Evolutionary conservation across 2,888 invertebrate genomes (phyloP).

Genomic region (Leptopilina syphax): DNA sequence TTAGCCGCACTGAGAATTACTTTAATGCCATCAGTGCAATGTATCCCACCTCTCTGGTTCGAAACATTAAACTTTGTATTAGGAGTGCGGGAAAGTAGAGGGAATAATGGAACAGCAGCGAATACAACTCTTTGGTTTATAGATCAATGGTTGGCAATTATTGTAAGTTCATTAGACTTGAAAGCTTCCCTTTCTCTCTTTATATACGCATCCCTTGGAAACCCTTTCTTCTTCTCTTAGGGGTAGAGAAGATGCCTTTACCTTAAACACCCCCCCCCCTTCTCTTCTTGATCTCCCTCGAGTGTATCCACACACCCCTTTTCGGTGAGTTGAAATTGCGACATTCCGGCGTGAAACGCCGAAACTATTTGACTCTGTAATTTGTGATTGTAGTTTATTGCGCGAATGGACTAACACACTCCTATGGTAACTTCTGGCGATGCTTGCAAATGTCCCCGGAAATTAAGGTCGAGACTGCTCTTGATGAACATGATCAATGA

Average conservation of each 20-base stretch:
- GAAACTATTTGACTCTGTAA: conserved; percentile 77
- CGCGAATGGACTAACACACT: conserved; percentile 71
- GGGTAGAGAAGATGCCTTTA: conserved; percentile 14
- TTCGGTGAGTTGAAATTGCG: conserved; percentile 73
- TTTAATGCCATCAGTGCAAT: conserved; percentile 68
- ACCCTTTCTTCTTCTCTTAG: conserved; percentile 53
- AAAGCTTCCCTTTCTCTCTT: conserved; percentile 55
- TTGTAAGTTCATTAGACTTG: conserved; percentile 76
- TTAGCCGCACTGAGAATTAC: conserved; percentile 65
- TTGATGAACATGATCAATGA: neutral
- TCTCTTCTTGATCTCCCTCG: neutral
- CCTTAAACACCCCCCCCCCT: conserved; percentile 10
- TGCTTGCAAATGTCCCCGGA: conserved; percentile 20
- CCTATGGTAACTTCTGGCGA: conserved; percentile 25
- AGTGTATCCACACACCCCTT: conserved; percentile 54
- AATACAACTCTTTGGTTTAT: conserved; percentile 73
- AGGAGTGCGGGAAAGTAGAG: conserved; percentile 56
- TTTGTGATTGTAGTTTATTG: conserved; percentile 77
- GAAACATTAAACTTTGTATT: conserved; percentile 66
- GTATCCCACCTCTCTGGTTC: conserved; percentile 64
- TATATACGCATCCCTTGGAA: neutral
- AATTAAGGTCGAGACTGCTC: neutral
- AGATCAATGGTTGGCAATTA: conserved; percentile 77
- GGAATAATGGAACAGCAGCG: conserved; percentile 66
- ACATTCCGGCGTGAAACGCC: conserved; percentile 76